Conservation (phyloP, 2,797 vertebrate genomes). For the Pangasius sanitwongsei region DNA sequence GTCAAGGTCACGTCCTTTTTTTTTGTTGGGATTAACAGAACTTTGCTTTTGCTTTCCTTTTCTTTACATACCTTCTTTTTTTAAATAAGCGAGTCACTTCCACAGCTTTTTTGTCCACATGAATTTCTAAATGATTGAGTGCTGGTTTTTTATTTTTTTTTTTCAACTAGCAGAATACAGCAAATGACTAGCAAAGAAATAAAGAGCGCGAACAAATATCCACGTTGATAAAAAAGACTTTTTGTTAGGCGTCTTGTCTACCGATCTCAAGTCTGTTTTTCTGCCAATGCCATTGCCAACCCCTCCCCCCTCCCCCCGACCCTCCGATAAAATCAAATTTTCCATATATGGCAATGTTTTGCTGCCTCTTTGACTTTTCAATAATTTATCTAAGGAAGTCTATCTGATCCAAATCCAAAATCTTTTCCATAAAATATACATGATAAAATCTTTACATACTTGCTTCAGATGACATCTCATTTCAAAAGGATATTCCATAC, state of each 20-base stretch:
- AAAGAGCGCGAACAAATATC: not conserved
- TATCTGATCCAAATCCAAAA: not conserved
- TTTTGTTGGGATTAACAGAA: not conserved
- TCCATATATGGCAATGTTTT: not conserved
- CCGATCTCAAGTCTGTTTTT: not conserved
- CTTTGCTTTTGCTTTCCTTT: not conserved
- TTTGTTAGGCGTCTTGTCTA: not conserved
- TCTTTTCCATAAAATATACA: not conserved
- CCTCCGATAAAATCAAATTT: not conserved
- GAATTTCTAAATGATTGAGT: not conserved
- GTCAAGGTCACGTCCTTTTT: not conserved
- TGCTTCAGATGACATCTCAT: not conserved
- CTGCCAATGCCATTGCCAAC: not conserved
- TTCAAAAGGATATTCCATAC: not conserved
- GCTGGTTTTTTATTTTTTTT: not conserved
- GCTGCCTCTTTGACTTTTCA: not conserved
- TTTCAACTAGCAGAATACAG: not conserved
- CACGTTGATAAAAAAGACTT: not conserved
- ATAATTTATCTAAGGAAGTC: not conserved
- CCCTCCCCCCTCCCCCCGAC: too few species aligned
- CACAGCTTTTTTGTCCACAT: not conserved
- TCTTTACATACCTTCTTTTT: not conserved
- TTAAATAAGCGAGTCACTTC: not conserved
- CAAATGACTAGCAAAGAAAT: not conserved
- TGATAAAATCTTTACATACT: not conserved